A percentile compares a stretch with the other conserved stretches of the same genome.
Evolutionary conservation across 2,888 invertebrate species (phyloP).

Genomic region (Phytoseiulus persimilis): DNA sequence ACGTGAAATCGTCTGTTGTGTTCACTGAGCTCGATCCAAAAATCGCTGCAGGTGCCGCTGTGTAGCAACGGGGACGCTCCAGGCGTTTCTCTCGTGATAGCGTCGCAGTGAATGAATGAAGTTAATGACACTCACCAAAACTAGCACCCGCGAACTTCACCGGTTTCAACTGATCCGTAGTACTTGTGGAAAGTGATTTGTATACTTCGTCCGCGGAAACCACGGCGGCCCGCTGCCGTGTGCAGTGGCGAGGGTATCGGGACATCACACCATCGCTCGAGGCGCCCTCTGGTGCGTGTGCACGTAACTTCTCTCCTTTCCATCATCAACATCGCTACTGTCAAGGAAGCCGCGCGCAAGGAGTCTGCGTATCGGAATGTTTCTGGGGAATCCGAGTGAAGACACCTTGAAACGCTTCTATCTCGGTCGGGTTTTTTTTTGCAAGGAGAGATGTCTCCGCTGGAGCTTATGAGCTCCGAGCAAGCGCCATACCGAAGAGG

Average conservation of each 20-base stretch:
- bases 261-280: conserved; percentile 9
- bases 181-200: not conserved
- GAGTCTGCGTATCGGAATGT: too few species aligned
- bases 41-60: not conserved
- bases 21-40: too few species aligned
- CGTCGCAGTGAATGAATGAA: not conserved
- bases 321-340: not conserved
- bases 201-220: not conserved
- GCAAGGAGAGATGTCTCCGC: too few species aligned
- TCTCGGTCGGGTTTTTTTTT: too few species aligned
- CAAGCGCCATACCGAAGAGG: too few species aligned
- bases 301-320: not conserved
- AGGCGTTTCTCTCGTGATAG: not conserved
- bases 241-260: conserved; percentile 15
- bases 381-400: too few species aligned
- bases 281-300: conserved; percentile 21
- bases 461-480: too few species aligned
- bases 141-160: not conserved
- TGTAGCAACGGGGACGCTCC: not conserved
- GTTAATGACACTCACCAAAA: not conserved
- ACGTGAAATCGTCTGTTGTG: too few species aligned
- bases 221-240: not conserved
- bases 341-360: not conserved
- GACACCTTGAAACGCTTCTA: too few species aligned
- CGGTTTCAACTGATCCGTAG: not conserved